Base-by-base conservation (phyloP, 2,888 invertebrate genomes). In the Leptogaster cylindrica region DNA sequence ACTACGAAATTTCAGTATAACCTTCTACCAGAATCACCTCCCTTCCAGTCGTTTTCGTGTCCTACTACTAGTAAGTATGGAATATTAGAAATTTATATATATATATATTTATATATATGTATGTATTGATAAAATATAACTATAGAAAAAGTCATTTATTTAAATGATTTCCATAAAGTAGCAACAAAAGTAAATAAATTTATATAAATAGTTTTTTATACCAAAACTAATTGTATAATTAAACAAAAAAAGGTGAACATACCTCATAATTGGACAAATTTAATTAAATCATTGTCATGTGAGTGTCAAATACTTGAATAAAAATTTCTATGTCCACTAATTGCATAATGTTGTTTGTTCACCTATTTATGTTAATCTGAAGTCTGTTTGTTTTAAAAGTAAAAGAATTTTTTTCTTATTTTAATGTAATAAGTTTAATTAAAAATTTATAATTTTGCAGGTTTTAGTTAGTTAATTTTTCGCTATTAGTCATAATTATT, bases 1-100 rank as follows among this genome's bases (percentile, higher is more conserved):
- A 93, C 85, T 94, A 95, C 82, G 95, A 95, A 83, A 95, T 95
- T 84, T 93, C 93, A 74, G 94, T 95, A 86, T 95, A 91, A 92
- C 81, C 80, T 51, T 39, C 64, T 44, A 39, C 14, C 58, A 16
- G 27, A 36, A n/a, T 16, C 14, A 39, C 50, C 50, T 50, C 50
- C 65, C 50, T 50, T 36, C 48, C 33, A 39, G 33, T 50, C 36
- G 39, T 52, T 33, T 52, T 39, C 27, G 52, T 65, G 52, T 52
- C 65, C 65, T 65, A 52, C 36, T 65, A 65, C 6, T 44, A 39
- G n/a, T 65, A 65, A 65, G 65, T 39, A 52, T 65, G 44, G 18
- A 46, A 33, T 64, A 64, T 46, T 64, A 48, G 16, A 64, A 46
- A 18, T 64, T 46, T 46, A 46, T 64, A 64, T 64, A 63, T 44